phyloP scores from a whole-genome alignment of 2,888 invertebrate genomes.

The Dynastes hyllus region DNA sequence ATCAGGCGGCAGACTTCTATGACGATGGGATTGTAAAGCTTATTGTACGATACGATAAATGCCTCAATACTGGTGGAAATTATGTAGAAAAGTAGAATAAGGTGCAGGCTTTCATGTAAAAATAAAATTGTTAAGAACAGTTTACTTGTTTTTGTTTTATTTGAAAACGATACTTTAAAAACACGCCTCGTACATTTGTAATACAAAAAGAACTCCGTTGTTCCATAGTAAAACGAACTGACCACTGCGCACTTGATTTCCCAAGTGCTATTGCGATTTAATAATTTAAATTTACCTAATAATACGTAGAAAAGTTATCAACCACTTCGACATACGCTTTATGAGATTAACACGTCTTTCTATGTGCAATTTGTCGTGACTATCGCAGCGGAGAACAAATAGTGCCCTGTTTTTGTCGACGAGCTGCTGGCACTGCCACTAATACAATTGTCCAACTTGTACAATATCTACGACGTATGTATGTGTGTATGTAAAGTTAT shows the following conservation, averaged over 20 bases:
- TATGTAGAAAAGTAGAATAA: too few species aligned
- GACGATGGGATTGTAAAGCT: too few species aligned
- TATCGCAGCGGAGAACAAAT: slow-evolving; percentile 18
- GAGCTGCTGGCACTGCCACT: neutral
- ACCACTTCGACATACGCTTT: slow-evolving; percentile 3
- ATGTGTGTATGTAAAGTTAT: slow-evolving; percentile 33
- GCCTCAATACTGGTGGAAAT: too few species aligned
- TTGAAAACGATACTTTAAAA: too few species aligned
- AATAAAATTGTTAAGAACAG: too few species aligned
- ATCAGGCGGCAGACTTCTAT: too few species aligned
- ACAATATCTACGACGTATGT: slow-evolving; percentile 15
- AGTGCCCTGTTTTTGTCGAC: slow-evolving; percentile 25
- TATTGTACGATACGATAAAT: too few species aligned
- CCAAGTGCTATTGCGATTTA: neutral
- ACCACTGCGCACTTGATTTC: too few species aligned
- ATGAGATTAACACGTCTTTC: slow-evolving; percentile 1
- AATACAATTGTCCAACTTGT: neutral
- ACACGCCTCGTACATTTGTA: neutral
- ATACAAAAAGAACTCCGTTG: neutral
- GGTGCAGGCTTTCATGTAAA: too few species aligned
- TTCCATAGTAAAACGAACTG: too few species aligned
- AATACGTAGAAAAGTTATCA: slow-evolving; percentile 1
- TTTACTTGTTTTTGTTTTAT: too few species aligned
- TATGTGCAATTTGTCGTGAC: slow-evolving; percentile 21
- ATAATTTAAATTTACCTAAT: neutral